Evolutionary conservation across 2,113 vertebrate genomes (phyloP).

Genomic region (Climacteris rufus): DNA sequence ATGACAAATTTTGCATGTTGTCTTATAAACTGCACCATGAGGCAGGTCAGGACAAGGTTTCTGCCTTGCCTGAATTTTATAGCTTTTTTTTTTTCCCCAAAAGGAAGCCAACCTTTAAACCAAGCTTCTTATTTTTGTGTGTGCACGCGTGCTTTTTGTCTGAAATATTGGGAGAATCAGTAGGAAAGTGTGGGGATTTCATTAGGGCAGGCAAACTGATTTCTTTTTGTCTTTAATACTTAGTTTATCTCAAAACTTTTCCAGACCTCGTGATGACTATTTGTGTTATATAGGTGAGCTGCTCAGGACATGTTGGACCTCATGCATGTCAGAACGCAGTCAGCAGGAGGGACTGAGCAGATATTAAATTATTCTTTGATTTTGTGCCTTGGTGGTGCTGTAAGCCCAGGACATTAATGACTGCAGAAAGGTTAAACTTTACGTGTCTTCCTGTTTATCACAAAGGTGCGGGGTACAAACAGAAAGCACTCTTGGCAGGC

Average conservation of each 20-base stretch:
- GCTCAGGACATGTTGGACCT: not conserved
- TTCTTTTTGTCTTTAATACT: not conserved
- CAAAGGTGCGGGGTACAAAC: conserved; percentile 49
- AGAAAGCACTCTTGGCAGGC: conserved; percentile 53
- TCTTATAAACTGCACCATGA: not conserved
- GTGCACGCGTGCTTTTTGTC: not conserved
- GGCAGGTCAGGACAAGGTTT: conserved; percentile 44
- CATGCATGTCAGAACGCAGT: not conserved
- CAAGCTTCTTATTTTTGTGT: not conserved
- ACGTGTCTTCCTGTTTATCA: conserved; percentile 63
- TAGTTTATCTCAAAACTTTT: not conserved
- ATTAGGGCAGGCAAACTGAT: not conserved
- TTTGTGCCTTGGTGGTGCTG: not conserved
- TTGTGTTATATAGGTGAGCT: not conserved
- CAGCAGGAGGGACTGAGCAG: not conserved
- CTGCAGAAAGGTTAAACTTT: conserved; percentile 59
- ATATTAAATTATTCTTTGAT: not conserved
- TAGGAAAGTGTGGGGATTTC: not conserved
- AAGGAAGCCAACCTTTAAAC: not conserved
- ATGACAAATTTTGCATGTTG: not conserved
- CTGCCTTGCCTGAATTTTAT: not conserved
- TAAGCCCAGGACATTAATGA: conserved; percentile 29
- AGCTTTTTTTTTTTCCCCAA: not conserved
- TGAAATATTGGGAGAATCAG: not conserved
- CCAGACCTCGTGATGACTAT: not conserved